Percentiles rank a stretch among this genome's conserved stretches.
Evolutionary conservation across 1,140 invertebrate species (phyloP).

Genomic region (Archivesica marissinica): DNA sequence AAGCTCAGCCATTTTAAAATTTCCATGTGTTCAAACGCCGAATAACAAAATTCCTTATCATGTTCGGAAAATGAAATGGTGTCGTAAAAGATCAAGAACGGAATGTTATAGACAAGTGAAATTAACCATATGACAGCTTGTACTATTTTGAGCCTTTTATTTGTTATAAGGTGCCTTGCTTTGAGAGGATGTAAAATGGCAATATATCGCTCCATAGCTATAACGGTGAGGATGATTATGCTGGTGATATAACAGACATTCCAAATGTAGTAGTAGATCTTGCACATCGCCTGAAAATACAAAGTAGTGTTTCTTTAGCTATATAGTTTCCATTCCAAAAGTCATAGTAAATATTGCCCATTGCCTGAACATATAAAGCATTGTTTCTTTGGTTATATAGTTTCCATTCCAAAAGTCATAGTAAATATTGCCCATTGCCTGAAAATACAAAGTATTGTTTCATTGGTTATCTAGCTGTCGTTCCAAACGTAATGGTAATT

Average conservation of each 20-base stretch:
- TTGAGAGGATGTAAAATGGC: conserved; percentile 91
- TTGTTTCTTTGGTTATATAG: too few species aligned
- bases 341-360: too few species aligned
- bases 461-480: too few species aligned
- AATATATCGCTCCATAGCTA: conserved; percentile 91
- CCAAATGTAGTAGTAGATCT: conserved; percentile 81
- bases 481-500: too few species aligned
- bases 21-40: conserved; percentile 62
- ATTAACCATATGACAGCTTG: conserved; percentile 75
- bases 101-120: conserved; percentile 72
- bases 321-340: too few species aligned
- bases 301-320: too few species aligned
- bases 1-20: conserved; percentile 62
- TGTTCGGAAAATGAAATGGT: conserved; percentile 32
- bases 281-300: conserved; percentile 80
- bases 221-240: conserved; percentile 82
- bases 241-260: conserved; percentile 79
- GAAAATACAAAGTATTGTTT: too few species aligned
- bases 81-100: conserved; percentile 73
- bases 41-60: conserved; percentile 58
- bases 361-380: too few species aligned
- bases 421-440: too few species aligned
- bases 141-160: conserved; percentile 56
- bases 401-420: too few species aligned
- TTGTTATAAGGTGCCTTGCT: conserved; percentile 73